Evolutionary conservation across 2,888 invertebrate genomes (phyloP), one percentile per base, ranked within the genome.

Genomic region (Sarcophaga variegata): DNA sequence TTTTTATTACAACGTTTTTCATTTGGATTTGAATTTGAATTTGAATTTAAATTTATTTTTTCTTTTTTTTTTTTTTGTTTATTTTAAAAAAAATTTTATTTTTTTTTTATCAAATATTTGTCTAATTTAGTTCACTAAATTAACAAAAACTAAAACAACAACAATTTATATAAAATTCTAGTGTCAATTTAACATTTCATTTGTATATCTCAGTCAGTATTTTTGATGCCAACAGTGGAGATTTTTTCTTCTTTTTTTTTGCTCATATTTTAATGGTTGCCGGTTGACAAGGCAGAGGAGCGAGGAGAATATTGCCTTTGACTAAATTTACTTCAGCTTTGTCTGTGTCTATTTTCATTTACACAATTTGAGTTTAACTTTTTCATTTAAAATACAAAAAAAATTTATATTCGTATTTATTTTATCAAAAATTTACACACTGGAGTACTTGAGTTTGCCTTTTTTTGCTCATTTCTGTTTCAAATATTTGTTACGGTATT

Each of bases 191-290:
- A 22, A 64, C 17, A n/a, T 49, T 37, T 47, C 20, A 20, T 67
- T 74, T 70, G 37, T 37, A 37, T 37, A 62, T 59, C 64, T 47
- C 59, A 60, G n/a, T 47, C 66, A 20, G 4, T 59, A 10, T 6
- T 22, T 27, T 72, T 25, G 72, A 17, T 81, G 80, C 59, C 74
- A 74, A 74, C 62, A 67, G 59, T 59, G 17, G 14, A 59, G 59
- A 17, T 59, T 67, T 49, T 60, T 17, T 6, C 4, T 11, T 70
- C 67, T 59, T 77, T 66, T 20, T 27, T 5, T 64, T 25, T 63
- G 0, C 14, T 27, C 3, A 10, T 64, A 25, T 64, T 22, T 64
- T 37, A 37, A 37, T 37, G 37, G 2, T 10, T 37, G 37, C 2
- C 2, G 37, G 37, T 8, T 37, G 8, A 37, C 37, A 8, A 10